Evolutionary conservation across 1,140 invertebrate species (phyloP), one percentile per base, ranked within the genome.

Genomic region (Drosophila oshimai): DNA sequence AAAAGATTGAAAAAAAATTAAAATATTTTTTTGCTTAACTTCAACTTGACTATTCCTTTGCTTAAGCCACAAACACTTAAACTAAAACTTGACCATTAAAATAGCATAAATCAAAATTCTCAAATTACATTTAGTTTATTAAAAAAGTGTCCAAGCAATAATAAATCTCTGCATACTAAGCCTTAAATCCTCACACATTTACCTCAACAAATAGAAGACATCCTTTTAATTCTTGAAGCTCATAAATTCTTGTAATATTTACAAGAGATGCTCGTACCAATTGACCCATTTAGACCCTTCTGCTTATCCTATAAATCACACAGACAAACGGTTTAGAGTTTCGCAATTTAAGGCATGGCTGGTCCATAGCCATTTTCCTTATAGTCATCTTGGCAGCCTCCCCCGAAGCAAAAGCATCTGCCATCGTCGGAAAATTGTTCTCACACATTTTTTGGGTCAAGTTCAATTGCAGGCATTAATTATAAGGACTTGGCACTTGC

Each of bases 401-500:
- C 33, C n/a, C 7, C 45, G 17, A 6, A 31, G 22, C 20, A 29
- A n/a, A 26, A n/a, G 33, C 54, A 60, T 50, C 51, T 36, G 55
- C 68, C 37, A 22, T n/a, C 49, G 45, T 58, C 44, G 45, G 49
- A 55, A 61, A 55, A 54, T 57, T 28, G 39, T 60, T 68, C 28
- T 68, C 28, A 46, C 34, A 24, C 17, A 50, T 28, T 68, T 84
- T 83, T 76, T 80, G 72, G 80, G 80, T 87, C 80, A 87, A 86
- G 80, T 79, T 87, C 67, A 86, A 76, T 58, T 87, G 75, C 64
- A 49, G 51, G 55, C 81, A 86, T 86, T 86, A 80, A 87, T 87
- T 76, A 72, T 55, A 80, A 74, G 76, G 81, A 86, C 79, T 84
- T 84, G 79, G 70, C 80, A 70, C 34, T 50, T 61, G 77, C 74